Evolutionary conservation across 2,113 vertebrate genomes (phyloP).

Genomic region (Carettochelys insculpta): DNA sequence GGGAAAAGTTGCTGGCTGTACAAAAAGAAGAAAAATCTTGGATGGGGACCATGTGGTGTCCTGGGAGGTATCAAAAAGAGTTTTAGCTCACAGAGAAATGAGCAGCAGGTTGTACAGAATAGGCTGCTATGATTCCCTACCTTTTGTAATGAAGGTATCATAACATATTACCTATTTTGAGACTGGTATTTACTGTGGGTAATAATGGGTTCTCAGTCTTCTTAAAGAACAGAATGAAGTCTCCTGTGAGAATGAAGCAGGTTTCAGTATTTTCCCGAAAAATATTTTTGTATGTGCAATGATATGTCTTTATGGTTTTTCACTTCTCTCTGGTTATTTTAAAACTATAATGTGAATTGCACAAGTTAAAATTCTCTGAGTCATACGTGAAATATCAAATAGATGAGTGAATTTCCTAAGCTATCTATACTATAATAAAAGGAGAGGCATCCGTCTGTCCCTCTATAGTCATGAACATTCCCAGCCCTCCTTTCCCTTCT

Average conservation of each 20-base stretch:
- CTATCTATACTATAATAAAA: too few species aligned
- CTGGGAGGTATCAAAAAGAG: background rate
- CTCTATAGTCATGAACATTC: too few species aligned
- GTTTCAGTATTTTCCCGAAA: background rate
- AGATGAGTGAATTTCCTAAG: too few species aligned
- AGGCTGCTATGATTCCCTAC: background rate
- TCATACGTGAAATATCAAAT: background rate
- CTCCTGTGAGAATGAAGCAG: background rate
- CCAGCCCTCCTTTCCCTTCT: too few species aligned
- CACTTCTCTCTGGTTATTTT: background rate
- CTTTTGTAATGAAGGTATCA: background rate
- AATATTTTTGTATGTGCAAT: background rate
- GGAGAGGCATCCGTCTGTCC: too few species aligned
- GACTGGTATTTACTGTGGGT: background rate
- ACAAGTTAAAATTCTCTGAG: slow-evolving; percentile 9
- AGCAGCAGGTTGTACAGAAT: background rate
- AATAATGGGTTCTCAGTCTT: background rate
- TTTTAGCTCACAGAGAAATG: too few species aligned
- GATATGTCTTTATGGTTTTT: background rate
- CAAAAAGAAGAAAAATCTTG: background rate
- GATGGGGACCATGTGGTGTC: background rate
- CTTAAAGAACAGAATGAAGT: background rate
- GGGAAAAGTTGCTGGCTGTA: background rate
- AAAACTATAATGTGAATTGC: background rate
- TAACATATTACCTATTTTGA: background rate